Evolutionary conservation across 2,113 vertebrate species (phyloP).

Genomic region (Centrocercus urophasianus): DNA sequence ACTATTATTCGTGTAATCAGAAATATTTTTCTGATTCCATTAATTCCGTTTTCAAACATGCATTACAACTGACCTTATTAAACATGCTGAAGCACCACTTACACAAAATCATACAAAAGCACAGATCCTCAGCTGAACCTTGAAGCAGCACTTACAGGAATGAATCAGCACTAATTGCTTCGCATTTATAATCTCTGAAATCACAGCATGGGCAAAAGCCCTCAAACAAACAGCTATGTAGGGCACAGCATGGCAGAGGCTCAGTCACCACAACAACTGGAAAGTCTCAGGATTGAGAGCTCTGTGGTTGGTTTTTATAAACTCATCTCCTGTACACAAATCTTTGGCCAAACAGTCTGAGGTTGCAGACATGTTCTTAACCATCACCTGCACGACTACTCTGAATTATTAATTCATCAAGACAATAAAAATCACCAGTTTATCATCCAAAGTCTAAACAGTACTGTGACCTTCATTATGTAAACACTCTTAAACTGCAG

Average conservation of each 20-base stretch:
- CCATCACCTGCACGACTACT: neutral
- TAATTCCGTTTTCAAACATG: slow-evolving; percentile 80
- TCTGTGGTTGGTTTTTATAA: neutral
- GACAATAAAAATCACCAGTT: neutral
- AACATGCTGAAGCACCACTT: slow-evolving; percentile 70
- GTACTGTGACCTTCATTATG: neutral
- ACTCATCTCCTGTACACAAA: neutral
- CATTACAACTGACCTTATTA: slow-evolving; percentile 79
- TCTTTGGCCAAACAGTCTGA: neutral
- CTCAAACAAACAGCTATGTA: slow-evolving; percentile 57
- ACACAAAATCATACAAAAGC: slow-evolving; percentile 61
- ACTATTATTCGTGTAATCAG: slow-evolving; percentile 81
- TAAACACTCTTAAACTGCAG: neutral
- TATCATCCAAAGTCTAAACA: neutral
- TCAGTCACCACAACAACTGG: neutral
- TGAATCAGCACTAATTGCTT: slow-evolving; percentile 72
- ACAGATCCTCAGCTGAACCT: slow-evolving; percentile 39
- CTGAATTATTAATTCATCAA: neutral
- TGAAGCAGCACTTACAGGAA: slow-evolving; percentile 57
- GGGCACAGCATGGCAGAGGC: slow-evolving; percentile 34
- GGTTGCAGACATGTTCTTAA: neutral
- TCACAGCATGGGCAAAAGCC: slow-evolving; percentile 45
- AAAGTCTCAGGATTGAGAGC: neutral
- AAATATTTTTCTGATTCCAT: slow-evolving; percentile 78
- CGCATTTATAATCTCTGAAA: slow-evolving; percentile 57